phyloP scores from a whole-genome alignment of 2,888 invertebrate genomes.

The Invenusta paracnida region DNA sequence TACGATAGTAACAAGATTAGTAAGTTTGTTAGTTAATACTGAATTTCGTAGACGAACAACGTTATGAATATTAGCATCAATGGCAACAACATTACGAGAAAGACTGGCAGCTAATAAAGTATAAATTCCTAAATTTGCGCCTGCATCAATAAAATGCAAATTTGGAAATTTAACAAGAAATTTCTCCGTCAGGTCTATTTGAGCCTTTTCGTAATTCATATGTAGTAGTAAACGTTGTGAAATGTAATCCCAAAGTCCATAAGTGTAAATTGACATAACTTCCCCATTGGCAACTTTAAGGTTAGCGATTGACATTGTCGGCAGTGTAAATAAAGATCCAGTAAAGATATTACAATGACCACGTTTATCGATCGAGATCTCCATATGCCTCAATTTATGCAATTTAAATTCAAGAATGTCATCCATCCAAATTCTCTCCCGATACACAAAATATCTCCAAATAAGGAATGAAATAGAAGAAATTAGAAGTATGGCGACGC shows the following conservation, averaged over 20 bases:
- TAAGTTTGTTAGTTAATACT: not conserved
- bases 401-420: not conserved
- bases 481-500: not conserved
- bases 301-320: not conserved
- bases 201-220: not conserved
- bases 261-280: not conserved
- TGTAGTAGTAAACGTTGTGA: not conserved
- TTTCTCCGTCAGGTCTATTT: not conserved
- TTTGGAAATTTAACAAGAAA: not conserved
- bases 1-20: not conserved
- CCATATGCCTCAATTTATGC: not conserved
- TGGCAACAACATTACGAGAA: not conserved
- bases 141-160: not conserved
- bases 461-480: not conserved
- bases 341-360: not conserved
- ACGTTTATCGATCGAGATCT: not conserved
- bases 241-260: not conserved
- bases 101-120: not conserved
- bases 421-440: not conserved
- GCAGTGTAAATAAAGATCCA: not conserved
- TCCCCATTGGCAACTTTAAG: not conserved
- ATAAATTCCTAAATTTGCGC: not conserved
- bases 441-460: not conserved
- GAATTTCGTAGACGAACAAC: not conserved
- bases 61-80: not conserved